Evolutionary conservation across 1,140 invertebrate genomes (phyloP).

Genomic region (Orussus abietinus): DNA sequence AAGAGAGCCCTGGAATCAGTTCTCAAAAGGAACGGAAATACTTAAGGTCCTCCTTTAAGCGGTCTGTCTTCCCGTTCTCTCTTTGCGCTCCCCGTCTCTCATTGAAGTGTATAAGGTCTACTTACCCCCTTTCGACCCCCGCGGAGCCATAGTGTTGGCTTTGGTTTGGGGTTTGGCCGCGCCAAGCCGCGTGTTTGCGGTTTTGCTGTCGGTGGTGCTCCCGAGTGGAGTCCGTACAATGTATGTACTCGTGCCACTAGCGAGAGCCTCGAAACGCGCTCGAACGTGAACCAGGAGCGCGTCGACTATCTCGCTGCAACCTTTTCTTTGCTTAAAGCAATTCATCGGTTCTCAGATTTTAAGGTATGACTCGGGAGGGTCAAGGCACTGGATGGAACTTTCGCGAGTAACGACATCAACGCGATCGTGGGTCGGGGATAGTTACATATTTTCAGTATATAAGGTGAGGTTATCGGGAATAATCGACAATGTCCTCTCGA

Average conservation of each 20-base stretch:
- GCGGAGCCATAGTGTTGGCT: constrained; percentile 42
- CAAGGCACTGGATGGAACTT: too few relatives aligned
- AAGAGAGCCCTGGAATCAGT: too few relatives aligned
- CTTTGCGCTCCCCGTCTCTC: not conserved
- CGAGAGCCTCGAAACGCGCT: not conserved
- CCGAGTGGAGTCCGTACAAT: constrained; percentile 28
- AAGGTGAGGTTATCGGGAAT: too few relatives aligned
- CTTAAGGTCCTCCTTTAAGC: constrained; percentile 24
- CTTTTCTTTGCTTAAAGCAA: too few relatives aligned
- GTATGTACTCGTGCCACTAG: constrained; percentile 3
- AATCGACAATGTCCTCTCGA: too few relatives aligned
- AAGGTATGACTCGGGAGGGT: too few relatives aligned
- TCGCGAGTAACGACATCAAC: too few relatives aligned
- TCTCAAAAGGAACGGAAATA: constrained; percentile 27
- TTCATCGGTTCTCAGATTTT: too few relatives aligned
- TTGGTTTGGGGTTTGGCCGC: constrained; percentile 49
- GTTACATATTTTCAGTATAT: too few relatives aligned
- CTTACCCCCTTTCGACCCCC: constrained; percentile 35
- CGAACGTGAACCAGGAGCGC: too few relatives aligned
- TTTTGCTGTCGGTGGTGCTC: constrained; percentile 48
- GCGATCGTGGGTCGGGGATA: too few relatives aligned
- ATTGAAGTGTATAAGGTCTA: constrained; percentile 13
- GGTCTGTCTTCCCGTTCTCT: not conserved
- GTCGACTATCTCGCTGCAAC: too few relatives aligned
- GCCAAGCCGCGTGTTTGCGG: constrained; percentile 51